Evolutionary conservation across 1,140 invertebrate species (phyloP).

Genomic region (Steinernema feltiae): DNA sequence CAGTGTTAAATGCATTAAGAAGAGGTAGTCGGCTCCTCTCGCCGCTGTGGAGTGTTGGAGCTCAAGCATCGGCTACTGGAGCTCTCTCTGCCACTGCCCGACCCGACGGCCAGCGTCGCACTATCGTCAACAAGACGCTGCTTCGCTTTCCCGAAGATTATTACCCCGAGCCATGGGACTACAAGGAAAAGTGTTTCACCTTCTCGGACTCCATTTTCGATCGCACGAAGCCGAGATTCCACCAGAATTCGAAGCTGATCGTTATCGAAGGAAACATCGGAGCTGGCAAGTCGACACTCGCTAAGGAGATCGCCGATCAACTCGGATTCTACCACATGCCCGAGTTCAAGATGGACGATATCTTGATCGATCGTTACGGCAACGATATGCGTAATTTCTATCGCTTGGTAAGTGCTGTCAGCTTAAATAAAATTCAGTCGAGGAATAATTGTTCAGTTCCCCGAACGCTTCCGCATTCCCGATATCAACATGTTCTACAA

Average conservation of each 20-base stretch:
- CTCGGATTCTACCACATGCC: slow-evolving; percentile 79
- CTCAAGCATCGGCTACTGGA: neutral
- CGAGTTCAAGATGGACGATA: slow-evolving; percentile 70
- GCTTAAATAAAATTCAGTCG: slow-evolving; percentile 38
- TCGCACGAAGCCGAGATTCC: slow-evolving; percentile 59
- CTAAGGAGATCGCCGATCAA: slow-evolving; percentile 72
- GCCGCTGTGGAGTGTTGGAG: neutral
- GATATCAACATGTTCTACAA: slow-evolving; percentile 71
- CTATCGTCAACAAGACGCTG: neutral
- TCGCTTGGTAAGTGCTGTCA: slow-evolving; percentile 65
- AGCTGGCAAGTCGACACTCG: slow-evolving; percentile 73
- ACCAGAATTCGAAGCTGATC: slow-evolving; percentile 69
- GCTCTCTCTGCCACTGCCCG: neutral
- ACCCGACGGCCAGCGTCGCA: neutral
- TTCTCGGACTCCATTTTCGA: slow-evolving; percentile 50
- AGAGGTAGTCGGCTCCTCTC: slow-evolving; percentile 7
- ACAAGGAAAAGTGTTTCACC: slow-evolving; percentile 59
- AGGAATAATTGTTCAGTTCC: slow-evolving; percentile 44
- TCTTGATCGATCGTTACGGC: slow-evolving; percentile 71
- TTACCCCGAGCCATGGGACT: slow-evolving; percentile 58
- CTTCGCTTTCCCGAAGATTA: slow-evolving; percentile 18
- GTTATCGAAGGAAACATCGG: slow-evolving; percentile 78
- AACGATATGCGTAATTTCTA: slow-evolving; percentile 72
- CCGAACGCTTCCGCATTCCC: slow-evolving; percentile 63
- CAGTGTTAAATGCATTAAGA: slow-evolving; percentile 9